Evolutionary conservation across 2,797 vertebrate genomes (phyloP).

Genomic region (Varecia variegata): DNA sequence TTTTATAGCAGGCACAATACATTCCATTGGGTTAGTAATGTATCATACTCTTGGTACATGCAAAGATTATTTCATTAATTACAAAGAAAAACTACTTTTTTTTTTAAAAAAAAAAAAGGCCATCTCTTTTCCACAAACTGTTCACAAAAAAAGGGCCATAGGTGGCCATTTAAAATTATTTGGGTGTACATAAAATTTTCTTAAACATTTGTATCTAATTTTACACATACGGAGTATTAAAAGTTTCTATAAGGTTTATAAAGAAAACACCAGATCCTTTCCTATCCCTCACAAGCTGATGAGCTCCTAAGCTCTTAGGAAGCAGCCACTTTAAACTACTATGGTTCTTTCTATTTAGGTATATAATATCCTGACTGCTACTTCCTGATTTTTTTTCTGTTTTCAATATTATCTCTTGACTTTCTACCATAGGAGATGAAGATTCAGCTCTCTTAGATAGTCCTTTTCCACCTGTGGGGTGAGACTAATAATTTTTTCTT

Average conservation of each 20-base stretch:
- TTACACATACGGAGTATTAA: neutral
- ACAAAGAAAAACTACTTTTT: constrained; percentile 41
- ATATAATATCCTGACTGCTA: neutral
- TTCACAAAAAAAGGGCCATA: neutral
- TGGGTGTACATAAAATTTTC: constrained; percentile 18
- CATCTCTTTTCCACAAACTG: neutral
- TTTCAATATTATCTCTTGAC: neutral
- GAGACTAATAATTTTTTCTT: neutral
- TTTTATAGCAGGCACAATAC: constrained; percentile 44
- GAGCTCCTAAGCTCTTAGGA: neutral
- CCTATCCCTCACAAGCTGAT: neutral
- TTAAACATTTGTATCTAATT: neutral
- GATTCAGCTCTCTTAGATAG: neutral
- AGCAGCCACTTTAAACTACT: neutral
- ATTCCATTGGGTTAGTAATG: constrained; percentile 33
- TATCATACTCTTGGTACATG: neutral
- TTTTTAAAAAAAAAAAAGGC: neutral
- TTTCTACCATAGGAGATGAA: neutral
- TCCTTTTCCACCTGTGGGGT: neutral
- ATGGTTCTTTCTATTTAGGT: neutral
- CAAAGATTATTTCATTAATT: constrained; percentile 59
- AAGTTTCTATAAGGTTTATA: neutral
- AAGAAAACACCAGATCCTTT: neutral
- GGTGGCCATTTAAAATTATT: constrained; percentile 34
- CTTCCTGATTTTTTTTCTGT: neutral